Evolutionary conservation across 2,888 invertebrate species (phyloP).

Genomic region (Drosophila prostipennis): DNA sequence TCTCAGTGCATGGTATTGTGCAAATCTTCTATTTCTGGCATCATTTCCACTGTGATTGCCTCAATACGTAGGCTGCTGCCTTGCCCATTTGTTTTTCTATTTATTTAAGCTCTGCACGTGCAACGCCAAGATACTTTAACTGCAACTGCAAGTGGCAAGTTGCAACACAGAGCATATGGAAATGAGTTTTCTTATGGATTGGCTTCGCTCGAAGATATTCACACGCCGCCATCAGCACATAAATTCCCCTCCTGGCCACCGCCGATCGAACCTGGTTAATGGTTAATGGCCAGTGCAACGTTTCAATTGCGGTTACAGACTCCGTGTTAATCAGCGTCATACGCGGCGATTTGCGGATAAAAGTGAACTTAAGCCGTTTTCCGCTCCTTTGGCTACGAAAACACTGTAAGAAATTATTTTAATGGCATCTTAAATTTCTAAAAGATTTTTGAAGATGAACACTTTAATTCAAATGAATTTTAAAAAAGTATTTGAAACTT

Average conservation of each 20-base stretch:
- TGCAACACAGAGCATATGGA: conserved; percentile 65
- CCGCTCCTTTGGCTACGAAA: conserved; percentile 15
- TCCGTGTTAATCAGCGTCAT: conserved; percentile 75
- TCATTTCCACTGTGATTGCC: conserved; percentile 28
- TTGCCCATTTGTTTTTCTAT: conserved; percentile 49
- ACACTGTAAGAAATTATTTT: neutral
- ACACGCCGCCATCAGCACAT: conserved; percentile 61
- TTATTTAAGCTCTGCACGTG: conserved; percentile 74
- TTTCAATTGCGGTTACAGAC: conserved; percentile 67
- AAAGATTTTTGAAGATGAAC: too few species aligned
- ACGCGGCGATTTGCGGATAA: conserved; percentile 68
- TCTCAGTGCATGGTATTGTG: neutral
- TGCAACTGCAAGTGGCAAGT: conserved; percentile 47
- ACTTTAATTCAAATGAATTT: too few species aligned
- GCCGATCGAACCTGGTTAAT: conserved; percentile 25
- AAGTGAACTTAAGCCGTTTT: conserved; percentile 38
- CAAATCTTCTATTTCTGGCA: conserved; percentile 11
- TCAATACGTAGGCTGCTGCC: conserved; percentile 42
- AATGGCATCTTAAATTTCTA: too few species aligned
- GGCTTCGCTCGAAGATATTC: conserved; percentile 51
- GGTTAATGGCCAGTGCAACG: conserved; percentile 65
- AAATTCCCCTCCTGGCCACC: conserved; percentile 9
- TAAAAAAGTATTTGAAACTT: too few species aligned
- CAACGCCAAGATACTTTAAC: conserved; percentile 39
- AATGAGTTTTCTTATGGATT: conserved; percentile 57